Base-by-base conservation (phyloP, 2,888 invertebrate genomes). In the Electrophaes corylata region DNA sequence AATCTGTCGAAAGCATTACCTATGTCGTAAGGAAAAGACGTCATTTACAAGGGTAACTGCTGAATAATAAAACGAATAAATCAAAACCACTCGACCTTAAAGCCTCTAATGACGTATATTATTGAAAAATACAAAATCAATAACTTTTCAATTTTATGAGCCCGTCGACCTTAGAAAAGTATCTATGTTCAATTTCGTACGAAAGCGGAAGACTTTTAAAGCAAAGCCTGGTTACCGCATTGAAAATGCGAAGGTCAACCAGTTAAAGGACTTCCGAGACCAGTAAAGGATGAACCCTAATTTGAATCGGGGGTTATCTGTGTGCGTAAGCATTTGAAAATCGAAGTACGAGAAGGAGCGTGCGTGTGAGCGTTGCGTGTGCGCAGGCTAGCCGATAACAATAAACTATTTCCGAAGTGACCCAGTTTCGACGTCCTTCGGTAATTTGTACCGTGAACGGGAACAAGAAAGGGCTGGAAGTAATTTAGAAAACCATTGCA, bases 321-420 rank as follows among this genome's bases (percentile, higher is more conserved):
- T 86, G 83, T 86, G 88, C 70, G 87, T 84, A 78, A 79, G 71
- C 84, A 79, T 87, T 88, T 86, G 86, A 83, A 86, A 85, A 82
- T 76, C 76, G 76, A 79, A 81, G 44, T 45, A 77, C 69, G 63
- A 44, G 70, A 68, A 75, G 66, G 72, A 76, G 82, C 78, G 81
- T 76, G 83, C 77, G 82, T 83, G 83, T 80, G 81, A 81, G 88
- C 78, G 78, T 82, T 84, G 84, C 88, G 87, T 88, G 87, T 77
- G 86, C 88, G 88, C 90, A 83, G 81, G 79, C 85, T 83, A 83
- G 86, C 84, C 90, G 90, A 91, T 91, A 91, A 91, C 91, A 91
- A 91, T 91, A 91, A 91, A 91, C 90, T 91, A 91, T 91, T 91
- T 91, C 89, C 91, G 91, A 91, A 91, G 89, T 91, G 91, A 91